Evolutionary conservation across 2,113 vertebrate species (phyloP), one percentile per base, ranked within the genome.

Genomic region (Centropristis striata): DNA sequence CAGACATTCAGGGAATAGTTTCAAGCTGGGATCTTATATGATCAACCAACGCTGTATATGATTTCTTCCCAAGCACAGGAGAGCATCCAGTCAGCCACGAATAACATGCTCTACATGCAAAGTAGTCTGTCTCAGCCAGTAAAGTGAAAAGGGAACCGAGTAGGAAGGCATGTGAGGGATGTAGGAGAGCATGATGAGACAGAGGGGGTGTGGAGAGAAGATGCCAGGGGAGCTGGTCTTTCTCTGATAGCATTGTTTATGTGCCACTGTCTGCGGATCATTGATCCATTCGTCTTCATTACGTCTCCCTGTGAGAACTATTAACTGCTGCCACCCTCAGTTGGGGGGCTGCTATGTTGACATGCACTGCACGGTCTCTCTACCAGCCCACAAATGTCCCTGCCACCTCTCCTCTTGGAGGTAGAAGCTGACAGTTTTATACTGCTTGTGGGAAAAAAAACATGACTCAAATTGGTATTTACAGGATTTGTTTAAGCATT

Each of bases 261-360:
- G 72, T 74, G 51, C 78, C 78, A 79, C 84, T 88, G 84, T 90
- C 81, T 81, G 74, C 50, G 76, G 55, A 80, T 87, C 80, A 90
- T 87, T 90, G 90, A 90, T 90, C 88, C 75, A 87, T 93, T 92
- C 70, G 12, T 94, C 90, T 93, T 93, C 86, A 88, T 94, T 92
- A 86, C 7, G 20, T 67, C 78, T 70, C 74, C 60, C 71, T 81
- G 77, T 83, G 88, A 91, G 83, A 80, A 89, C 81, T 87, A 89
- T 92, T 90, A 91, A 88, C 80, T 84, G 75, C 83, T 85, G 83
- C 87, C 90, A 86, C 72, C 71, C 89, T 92, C 83, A 74, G 84
- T 85, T 72, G 83, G 66, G 54, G 54, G 51, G 63, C 70, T 81
- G 65, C 80, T 16, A 39, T 75, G 75, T 80, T 75, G 85, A 92